Percentiles rank a stretch among this genome's conserved stretches.
phyloP scores from a whole-genome alignment of 2,113 vertebrate species.

The Ailurus styani region DNA sequence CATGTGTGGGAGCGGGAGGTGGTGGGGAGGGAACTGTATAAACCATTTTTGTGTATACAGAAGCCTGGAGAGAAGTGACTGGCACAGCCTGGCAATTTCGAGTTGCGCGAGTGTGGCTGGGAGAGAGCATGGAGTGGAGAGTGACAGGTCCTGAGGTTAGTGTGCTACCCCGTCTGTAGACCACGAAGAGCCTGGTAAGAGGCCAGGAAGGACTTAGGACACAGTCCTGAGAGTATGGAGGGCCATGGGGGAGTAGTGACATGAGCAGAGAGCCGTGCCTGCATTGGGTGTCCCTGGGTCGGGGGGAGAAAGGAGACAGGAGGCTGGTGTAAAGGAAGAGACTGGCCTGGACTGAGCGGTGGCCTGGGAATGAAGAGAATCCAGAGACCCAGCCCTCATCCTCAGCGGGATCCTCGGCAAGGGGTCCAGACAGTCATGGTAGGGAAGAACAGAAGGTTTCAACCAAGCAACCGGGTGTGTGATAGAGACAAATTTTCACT shows the following conservation, averaged over 20 bases:
- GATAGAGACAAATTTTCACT: neutral
- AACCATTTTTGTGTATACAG: neutral
- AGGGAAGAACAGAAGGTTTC: neutral
- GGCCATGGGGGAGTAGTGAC: neutral
- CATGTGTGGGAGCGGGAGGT: neutral
- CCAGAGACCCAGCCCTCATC: fast-evolving
- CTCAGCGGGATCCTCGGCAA: neutral
- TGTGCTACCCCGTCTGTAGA: neutral
- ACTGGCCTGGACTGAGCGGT: fast-evolving
- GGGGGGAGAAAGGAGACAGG: neutral
- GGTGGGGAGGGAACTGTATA: no score
- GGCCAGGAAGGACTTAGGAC: neutral
- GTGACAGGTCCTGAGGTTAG: fast-evolving
- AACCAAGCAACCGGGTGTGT: neutral
- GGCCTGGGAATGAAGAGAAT: neutral
- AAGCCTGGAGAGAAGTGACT: neutral
- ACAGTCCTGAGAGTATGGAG: neutral
- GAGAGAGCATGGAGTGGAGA: neutral
- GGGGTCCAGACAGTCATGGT: neutral
- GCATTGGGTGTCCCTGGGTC: fast-evolving
- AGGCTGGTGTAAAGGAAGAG: neutral
- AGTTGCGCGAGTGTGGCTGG: neutral
- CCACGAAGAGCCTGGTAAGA: neutral
- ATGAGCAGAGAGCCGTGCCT: neutral
- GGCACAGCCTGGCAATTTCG: fast-evolving